Evolutionary conservation across 2,888 invertebrate genomes (phyloP), one percentile per base, ranked within the genome.

Genomic region (Sinhomidia bicolor): DNA sequence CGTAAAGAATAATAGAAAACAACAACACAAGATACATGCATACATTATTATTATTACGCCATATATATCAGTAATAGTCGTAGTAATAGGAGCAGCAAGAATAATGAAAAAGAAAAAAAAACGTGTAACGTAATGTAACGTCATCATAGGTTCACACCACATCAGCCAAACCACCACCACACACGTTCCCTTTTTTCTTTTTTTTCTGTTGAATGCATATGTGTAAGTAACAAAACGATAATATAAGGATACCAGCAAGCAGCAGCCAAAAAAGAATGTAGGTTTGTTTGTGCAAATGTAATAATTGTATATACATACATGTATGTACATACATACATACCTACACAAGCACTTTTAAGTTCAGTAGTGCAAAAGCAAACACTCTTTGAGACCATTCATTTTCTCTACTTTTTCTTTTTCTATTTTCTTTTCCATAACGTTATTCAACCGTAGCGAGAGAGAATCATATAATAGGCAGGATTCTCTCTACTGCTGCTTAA

Each of bases 381-480:
- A 68, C 26, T 62, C 36, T 36, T 36, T 36, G 36, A 36, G 41
- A 10, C 68, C 68, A 68, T 68, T 68, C 68, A 68, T 68, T 68
- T 36, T 41, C 41, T 68, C 57, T 57, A 57, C 17, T 57, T 68
- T 68, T 68, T 14, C 26, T 29, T 32, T 65, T 32, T 12, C 65
- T 65, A 32, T 32, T 36, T 32, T 36, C 68, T 68, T 57, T 57
- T 29, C 29, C 29, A 62, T 62, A 29, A 7, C 36, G 36, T 29
- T 62, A 29, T 29, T 23, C 29, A 62, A 62, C 29, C 12, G 12
- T 7, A 47, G n/a, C 4, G 36, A 36, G 62, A 62, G 62, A 62
- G 29, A 29, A 62, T 62, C 62, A 62, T 62, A 62, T 62, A 62
- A 57, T 57, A 57, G 29, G 62, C 14, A 62, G 62, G 62, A 62